Evolutionary conservation across 2,888 invertebrate genomes (phyloP).

Genomic region (Axea sp.): DNA sequence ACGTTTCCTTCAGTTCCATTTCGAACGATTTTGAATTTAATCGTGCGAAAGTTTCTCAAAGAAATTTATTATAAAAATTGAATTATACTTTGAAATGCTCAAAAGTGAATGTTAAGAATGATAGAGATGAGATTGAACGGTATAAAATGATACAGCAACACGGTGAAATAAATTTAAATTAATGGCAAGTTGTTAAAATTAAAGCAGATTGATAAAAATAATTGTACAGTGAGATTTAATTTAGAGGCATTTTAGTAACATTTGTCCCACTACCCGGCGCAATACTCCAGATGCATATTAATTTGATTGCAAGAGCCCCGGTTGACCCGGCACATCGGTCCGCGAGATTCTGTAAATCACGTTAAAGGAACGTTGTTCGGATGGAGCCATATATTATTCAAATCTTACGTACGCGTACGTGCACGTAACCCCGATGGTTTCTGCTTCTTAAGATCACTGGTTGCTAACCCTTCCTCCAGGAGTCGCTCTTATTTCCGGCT

Average conservation of each 20-base stretch:
- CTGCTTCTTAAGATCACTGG: constrained; percentile 70
- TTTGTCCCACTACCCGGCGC: constrained; percentile 30
- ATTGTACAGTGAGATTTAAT: too few species aligned
- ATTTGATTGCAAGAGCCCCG: constrained; percentile 65
- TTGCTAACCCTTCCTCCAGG: constrained; percentile 69
- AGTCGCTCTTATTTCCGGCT: constrained; percentile 75
- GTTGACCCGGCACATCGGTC: constrained; percentile 73
- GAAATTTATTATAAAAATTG: too few species aligned
- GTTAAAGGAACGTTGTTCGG: constrained; percentile 71
- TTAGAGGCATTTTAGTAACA: constrained; percentile 15
- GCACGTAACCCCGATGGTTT: constrained; percentile 74
- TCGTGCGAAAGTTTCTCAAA: too few species aligned
- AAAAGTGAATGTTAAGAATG: too few species aligned
- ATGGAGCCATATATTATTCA: constrained; percentile 74
- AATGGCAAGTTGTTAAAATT: too few species aligned
- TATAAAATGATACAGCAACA: too few species aligned
- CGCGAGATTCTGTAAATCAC: constrained; percentile 78
- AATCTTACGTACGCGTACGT: constrained; percentile 77
- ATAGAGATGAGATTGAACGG: too few species aligned
- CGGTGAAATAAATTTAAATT: too few species aligned
- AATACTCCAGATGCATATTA: constrained; percentile 56
- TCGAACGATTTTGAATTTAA: too few species aligned
- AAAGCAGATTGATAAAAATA: too few species aligned
- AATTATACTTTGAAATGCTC: too few species aligned
- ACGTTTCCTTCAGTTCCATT: too few species aligned